These are phyloP conservation scores for Hoplias malabaricus DNA, from an alignment of 2,113 vertebrate genomes.

Conservation along the genomic window DNA sequence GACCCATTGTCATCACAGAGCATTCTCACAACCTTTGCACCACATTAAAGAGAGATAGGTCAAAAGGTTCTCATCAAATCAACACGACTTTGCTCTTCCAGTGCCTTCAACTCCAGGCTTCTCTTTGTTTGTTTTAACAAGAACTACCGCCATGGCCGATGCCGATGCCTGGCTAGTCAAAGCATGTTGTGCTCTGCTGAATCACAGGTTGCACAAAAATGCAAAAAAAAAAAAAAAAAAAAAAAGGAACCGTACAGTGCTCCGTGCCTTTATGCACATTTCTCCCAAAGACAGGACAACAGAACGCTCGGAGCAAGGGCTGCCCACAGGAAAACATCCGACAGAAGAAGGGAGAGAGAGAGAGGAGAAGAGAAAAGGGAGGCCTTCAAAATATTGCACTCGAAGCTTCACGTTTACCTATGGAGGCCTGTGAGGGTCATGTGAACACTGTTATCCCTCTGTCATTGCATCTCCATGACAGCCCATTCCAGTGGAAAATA, in stretches of 20 bases:
- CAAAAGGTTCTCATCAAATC: slow-evolving; percentile 32
- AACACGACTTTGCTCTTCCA: slow-evolving; percentile 28
- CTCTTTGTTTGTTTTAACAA: slow-evolving; percentile 60
- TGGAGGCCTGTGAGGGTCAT: slow-evolving; percentile 62
- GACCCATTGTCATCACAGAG: slow-evolving; percentile 20
- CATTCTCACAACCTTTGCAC: slow-evolving; percentile 13
- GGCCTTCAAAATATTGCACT: slow-evolving; percentile 78
- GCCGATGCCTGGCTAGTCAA: slow-evolving; percentile 66
- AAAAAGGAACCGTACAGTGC: slow-evolving; percentile 59
- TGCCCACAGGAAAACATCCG: slow-evolving; percentile 48
- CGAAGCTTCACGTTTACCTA: slow-evolving; percentile 71
- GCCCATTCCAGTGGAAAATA: slow-evolving; percentile 73
- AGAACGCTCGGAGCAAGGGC: slow-evolving; percentile 29
- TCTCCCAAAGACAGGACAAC: slow-evolving; percentile 40
- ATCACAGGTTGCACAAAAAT: slow-evolving; percentile 66
- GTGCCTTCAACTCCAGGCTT: slow-evolving; percentile 36
- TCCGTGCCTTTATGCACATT: slow-evolving; percentile 56
- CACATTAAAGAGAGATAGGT: slow-evolving; percentile 20
- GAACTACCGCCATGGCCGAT: slow-evolving; percentile 54
- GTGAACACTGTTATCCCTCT: slow-evolving; percentile 61
- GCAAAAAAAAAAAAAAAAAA: no score
- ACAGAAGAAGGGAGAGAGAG: slow-evolving; percentile 41
- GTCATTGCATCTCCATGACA: slow-evolving; percentile 66
- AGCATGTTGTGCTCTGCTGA: slow-evolving; percentile 66
- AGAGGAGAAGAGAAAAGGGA: slow-evolving; percentile 35